A percentile compares a stretch with the other conserved stretches of the same genome.
Conservation (phyloP, 2,888 invertebrate genomes). For the Melieria omissa region DNA sequence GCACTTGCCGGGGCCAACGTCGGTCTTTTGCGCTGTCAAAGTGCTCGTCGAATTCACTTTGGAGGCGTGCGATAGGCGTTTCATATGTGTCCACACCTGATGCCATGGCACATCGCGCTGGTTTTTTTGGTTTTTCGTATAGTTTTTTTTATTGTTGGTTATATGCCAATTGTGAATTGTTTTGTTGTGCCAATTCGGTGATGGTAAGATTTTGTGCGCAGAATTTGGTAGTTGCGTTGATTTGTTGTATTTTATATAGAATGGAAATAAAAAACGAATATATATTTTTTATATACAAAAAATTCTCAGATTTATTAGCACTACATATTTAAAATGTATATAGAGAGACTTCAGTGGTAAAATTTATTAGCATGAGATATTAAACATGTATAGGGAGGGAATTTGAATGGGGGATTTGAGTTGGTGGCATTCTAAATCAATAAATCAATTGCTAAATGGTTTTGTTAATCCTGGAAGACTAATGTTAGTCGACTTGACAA, state of each 20-base stretch:
- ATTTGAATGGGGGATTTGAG: too few relatives aligned
- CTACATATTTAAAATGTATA: too few relatives aligned
- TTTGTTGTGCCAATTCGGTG: conserved; percentile 17
- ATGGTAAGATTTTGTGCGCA: not conserved
- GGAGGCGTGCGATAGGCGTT: conserved; percentile 64
- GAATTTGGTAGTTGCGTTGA: conserved; percentile 19
- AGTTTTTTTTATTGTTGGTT: conserved; percentile 5
- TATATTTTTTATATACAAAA: not conserved
- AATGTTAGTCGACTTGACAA: too few relatives aligned
- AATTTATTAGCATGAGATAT: too few relatives aligned
- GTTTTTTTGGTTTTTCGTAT: conserved; percentile 1
- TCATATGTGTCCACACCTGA: conserved; percentile 66
- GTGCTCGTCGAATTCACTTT: conserved; percentile 63
- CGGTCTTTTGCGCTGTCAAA: conserved; percentile 61
- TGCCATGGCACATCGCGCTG: conserved; percentile 60
- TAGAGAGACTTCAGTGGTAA: too few relatives aligned
- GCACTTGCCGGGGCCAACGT: conserved; percentile 57
- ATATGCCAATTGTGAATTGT: not conserved
- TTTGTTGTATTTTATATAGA: conserved; percentile 12
- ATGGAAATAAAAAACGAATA: conserved; percentile 25
- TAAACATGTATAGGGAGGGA: too few relatives aligned
- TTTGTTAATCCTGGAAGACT: too few relatives aligned
- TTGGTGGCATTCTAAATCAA: too few relatives aligned
- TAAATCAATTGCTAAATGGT: too few relatives aligned
- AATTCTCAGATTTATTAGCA: too few relatives aligned